These are phyloP conservation scores for Sinocyclocheilus rhinocerous DNA, from an alignment of 2,113 vertebrate genomes.

Conservation along the genomic window DNA sequence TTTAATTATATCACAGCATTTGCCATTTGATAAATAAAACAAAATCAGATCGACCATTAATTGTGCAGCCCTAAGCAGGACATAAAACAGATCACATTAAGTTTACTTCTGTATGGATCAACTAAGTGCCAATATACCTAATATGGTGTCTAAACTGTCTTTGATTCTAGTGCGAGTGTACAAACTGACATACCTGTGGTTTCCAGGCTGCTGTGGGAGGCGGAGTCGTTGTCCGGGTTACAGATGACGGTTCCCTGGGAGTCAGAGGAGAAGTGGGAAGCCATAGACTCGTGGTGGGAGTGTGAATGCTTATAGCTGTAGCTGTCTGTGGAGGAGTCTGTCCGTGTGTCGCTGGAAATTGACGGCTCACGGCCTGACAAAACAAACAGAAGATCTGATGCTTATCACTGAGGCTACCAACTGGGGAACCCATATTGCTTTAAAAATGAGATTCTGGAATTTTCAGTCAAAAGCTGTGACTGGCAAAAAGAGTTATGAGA, in stretches of 20 bases:
- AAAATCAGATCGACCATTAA: background rate
- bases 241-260: constrained; percentile 93
- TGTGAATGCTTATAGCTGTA: constrained; percentile 81
- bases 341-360: constrained; percentile 95
- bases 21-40: background rate
- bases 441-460: background rate
- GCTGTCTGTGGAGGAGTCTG: constrained; percentile 95
- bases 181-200: constrained; percentile 65
- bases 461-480: background rate
- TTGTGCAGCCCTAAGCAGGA: background rate
- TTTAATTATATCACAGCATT: background rate
- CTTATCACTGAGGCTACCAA: background rate
- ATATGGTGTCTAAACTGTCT: background rate
- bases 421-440: background rate
- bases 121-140: background rate
- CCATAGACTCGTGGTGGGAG: constrained; percentile 87
- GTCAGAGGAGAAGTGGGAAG: constrained; percentile 93
- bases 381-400: background rate
- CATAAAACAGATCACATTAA: background rate
- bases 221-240: constrained; percentile 81
- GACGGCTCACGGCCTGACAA: constrained; percentile 89
- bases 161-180: background rate
- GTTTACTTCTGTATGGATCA: background rate
- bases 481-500: background rate
- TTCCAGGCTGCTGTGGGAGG: constrained; percentile 91